Conservation (phyloP, 1,140 invertebrate species). For the Teleogryllus occipitalis region DNA sequence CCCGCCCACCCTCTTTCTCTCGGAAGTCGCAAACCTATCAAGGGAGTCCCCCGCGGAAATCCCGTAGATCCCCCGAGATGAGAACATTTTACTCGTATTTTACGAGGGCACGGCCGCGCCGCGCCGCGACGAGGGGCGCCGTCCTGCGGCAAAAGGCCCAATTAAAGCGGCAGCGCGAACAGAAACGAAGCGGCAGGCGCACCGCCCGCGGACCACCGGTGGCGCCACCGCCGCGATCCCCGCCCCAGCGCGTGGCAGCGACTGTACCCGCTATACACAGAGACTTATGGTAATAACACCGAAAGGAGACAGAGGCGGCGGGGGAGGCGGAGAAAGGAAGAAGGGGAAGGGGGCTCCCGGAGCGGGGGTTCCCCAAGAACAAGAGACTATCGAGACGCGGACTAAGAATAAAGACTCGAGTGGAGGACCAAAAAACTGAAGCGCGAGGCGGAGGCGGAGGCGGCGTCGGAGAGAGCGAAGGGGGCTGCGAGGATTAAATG, state of each 20-base stretch:
- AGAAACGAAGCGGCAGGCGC: neutral
- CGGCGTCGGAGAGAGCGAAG: neutral
- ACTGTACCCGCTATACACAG: neutral
- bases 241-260: neutral
- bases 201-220: too few species aligned
- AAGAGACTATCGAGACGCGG: conserved; percentile 16
- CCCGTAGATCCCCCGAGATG: neutral
- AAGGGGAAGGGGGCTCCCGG: neutral
- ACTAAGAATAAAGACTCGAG: conserved; percentile 17
- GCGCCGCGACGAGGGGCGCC: neutral
- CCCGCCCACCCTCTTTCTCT: neutral
- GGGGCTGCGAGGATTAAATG: neutral
- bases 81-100: neutral
- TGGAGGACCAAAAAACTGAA: conserved; percentile 12
- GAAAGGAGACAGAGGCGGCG: neutral
- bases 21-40: neutral
- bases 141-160: neutral
- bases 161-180: neutral
- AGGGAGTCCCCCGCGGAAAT: neutral
- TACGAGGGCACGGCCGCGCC: neutral
- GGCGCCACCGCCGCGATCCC: too few species aligned
- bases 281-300: conserved; percentile 23
- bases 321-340: conserved; percentile 16
- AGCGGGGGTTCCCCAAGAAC: conserved; percentile 15
- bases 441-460: neutral